Percentiles rank a stretch among this genome's conserved stretches.
Evolutionary conservation across 2,797 vertebrate species (phyloP).

Genomic region (Carcharodon carcharias): DNA sequence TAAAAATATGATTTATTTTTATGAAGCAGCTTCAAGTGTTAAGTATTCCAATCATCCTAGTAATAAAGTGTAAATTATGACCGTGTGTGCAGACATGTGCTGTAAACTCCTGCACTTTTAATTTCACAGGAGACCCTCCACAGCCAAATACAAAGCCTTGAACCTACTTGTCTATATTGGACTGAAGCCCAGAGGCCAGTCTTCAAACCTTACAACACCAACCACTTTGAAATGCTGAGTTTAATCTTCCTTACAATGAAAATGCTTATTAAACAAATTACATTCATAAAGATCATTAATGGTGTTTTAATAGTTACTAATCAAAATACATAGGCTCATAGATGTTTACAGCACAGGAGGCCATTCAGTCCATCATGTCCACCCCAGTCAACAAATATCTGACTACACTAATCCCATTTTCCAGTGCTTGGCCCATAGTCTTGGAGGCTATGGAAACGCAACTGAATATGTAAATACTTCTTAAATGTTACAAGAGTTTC

Average conservation of each 20-base stretch:
- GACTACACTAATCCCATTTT: too few relatives aligned
- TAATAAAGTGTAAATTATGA: slow-evolving; percentile 13
- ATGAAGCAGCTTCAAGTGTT: slow-evolving; percentile 22
- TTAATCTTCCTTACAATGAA: neutral
- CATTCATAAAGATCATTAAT: neutral
- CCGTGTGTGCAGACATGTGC: slow-evolving; percentile 11
- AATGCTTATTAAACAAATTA: neutral
- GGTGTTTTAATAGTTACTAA: neutral
- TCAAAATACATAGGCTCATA: too few relatives aligned
- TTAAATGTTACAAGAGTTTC: too few relatives aligned
- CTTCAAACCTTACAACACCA: neutral
- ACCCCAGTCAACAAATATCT: too few relatives aligned
- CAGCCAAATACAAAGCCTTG: slow-evolving; percentile 15
- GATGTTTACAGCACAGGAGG: too few relatives aligned
- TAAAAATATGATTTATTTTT: slow-evolving; percentile 25
- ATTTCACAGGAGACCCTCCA: slow-evolving; percentile 24
- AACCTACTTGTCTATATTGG: slow-evolving; percentile 20
- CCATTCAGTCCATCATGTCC: too few relatives aligned
- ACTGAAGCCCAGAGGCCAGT: neutral
- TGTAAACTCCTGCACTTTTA: slow-evolving; percentile 23
- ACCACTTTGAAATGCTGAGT: neutral
- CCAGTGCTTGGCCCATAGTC: too few relatives aligned
- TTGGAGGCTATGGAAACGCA: too few relatives aligned
- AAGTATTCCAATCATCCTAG: neutral
- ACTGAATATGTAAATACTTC: too few relatives aligned